phyloP scores from a whole-genome alignment of 2,888 invertebrate species.

The Euspilapteryx auroguttella region DNA sequence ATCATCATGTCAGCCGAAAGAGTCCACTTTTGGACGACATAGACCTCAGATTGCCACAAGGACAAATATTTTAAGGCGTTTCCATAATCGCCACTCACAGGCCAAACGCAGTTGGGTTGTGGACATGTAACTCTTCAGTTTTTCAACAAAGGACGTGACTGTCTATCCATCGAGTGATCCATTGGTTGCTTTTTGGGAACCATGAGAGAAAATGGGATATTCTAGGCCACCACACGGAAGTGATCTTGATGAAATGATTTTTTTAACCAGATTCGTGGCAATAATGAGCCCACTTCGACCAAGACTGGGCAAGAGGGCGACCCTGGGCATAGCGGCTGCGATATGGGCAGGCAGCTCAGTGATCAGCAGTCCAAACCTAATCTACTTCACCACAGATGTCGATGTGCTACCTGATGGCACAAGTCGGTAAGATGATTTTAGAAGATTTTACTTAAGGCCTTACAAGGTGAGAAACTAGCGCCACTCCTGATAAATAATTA shows the following conservation, averaged over 20 bases:
- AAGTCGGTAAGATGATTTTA: slow-evolving; percentile 32
- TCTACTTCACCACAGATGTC: slow-evolving; percentile 77
- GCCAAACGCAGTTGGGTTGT: too few species aligned
- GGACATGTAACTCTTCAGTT: too few species aligned
- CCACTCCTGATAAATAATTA: too few species aligned
- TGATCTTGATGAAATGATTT: slow-evolving; percentile 3
- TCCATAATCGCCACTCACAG: too few species aligned
- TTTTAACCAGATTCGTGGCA: slow-evolving; percentile 80
- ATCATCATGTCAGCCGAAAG: too few species aligned
- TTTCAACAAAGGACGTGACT: background rate
- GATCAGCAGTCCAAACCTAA: slow-evolving; percentile 81
- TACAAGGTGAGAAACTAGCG: too few species aligned
- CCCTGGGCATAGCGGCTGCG: slow-evolving; percentile 77
- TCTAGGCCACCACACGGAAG: background rate
- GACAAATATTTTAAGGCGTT: too few species aligned
- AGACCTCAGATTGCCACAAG: too few species aligned
- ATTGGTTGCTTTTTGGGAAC: too few species aligned
- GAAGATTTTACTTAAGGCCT: too few species aligned
- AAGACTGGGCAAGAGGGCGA: slow-evolving; percentile 81
- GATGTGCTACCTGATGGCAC: slow-evolving; percentile 46
- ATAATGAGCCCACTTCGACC: slow-evolving; percentile 92
- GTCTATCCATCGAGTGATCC: too few species aligned
- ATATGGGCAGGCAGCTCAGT: slow-evolving; percentile 84
- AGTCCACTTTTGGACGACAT: too few species aligned
- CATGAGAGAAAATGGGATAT: background rate